These are phyloP conservation scores for Epiperipatus broadwayi DNA, from an alignment of 2,888 invertebrate genomes.

Conservation along the genomic window DNA sequence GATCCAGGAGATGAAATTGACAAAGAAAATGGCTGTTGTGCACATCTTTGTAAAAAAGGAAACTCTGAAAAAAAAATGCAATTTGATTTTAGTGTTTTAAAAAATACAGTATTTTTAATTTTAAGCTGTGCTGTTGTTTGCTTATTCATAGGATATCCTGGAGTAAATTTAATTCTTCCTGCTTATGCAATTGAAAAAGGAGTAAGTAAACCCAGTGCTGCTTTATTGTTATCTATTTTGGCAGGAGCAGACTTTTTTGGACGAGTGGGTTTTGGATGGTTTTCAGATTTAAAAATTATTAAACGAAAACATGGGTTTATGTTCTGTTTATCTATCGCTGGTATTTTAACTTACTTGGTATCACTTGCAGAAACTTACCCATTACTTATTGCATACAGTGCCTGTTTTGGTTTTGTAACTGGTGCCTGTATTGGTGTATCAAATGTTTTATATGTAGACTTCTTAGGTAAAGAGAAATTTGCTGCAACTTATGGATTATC, in stretches of 20 bases:
- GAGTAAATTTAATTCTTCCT: conserved; percentile 52
- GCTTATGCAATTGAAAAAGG: conserved; percentile 47
- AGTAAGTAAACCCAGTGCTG: conserved; percentile 40
- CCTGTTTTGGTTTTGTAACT: too few species aligned
- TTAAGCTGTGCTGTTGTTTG: conserved; percentile 50
- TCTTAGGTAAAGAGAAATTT: too few species aligned
- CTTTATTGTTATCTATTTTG: conserved; percentile 50
- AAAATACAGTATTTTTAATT: conserved; percentile 46
- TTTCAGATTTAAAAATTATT: conserved; percentile 49
- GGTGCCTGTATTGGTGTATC: too few species aligned
- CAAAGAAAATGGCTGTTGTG: too few species aligned
- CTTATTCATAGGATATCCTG: conserved; percentile 56
- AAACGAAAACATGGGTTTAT: conserved; percentile 49
- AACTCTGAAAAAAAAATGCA: not conserved
- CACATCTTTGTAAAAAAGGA: too few species aligned
- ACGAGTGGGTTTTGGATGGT: conserved; percentile 48
- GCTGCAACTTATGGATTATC: too few species aligned
- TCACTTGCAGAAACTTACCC: too few species aligned
- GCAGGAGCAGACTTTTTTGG: conserved; percentile 51
- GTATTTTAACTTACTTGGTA: too few species aligned
- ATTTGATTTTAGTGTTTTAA: conserved; percentile 45
- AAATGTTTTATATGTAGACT: too few species aligned
- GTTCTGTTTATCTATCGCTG: too few species aligned
- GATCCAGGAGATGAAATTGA: too few species aligned
- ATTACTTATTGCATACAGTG: too few species aligned